Percentiles rank a stretch among this genome's conserved stretches.
Evolutionary conservation across 2,113 vertebrate species (phyloP).

Genomic region (Megaceryle torquata): DNA sequence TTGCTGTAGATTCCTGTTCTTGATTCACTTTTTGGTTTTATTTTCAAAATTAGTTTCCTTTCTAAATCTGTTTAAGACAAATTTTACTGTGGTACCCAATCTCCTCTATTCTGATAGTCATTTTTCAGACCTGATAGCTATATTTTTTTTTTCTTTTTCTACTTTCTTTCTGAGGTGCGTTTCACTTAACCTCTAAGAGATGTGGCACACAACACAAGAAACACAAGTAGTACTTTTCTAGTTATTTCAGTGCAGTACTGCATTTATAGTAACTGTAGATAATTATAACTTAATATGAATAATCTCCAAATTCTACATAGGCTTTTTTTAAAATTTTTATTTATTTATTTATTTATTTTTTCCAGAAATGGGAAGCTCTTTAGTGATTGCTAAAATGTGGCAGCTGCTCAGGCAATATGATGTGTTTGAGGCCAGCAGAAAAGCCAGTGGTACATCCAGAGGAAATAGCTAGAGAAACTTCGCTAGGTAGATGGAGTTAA

Average conservation of each 20-base stretch:
- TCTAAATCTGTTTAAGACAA: not conserved
- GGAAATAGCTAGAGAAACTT: not conserved
- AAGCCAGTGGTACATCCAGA: not conserved
- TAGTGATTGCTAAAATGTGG: not conserved
- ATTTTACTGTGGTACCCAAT: not conserved
- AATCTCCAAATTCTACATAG: not conserved
- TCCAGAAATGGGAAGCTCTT: not conserved
- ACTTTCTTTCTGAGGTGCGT: not conserved
- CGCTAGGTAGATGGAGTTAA: not conserved
- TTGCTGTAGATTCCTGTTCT: not conserved
- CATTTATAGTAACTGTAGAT: not conserved
- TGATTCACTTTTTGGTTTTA: not conserved
- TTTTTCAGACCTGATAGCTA: not conserved
- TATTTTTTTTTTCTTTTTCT: not conserved
- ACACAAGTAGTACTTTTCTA: not conserved
- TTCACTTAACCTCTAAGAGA: not conserved
- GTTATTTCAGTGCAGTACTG: not conserved
- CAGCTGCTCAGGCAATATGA: not conserved
- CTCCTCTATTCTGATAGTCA: not conserved
- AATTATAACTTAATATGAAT: not conserved
- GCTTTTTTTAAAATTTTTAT: not conserved
- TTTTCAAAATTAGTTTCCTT: not conserved
- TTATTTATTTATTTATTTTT: not conserved
- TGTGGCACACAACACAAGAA: not conserved
- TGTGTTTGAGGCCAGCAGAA: not conserved